A percentile compares a stretch with the other conserved stretches of the same genome.
phyloP scores from a whole-genome alignment of 2,888 invertebrate species.

The Phytoseiulus persimilis region DNA sequence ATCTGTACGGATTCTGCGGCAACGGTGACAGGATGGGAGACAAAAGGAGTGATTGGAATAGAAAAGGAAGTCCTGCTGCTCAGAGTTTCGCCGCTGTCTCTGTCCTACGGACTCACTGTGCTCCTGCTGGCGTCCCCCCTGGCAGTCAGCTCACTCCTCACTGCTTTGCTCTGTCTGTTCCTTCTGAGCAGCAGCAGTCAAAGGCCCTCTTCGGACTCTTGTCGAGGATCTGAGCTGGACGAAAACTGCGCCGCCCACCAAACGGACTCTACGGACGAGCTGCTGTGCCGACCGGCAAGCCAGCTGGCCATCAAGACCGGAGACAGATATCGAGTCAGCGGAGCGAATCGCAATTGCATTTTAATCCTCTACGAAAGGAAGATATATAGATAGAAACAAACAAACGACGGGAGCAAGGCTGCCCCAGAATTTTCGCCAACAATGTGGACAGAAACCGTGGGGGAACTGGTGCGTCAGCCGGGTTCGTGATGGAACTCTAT shows the following conservation, averaged over 20 bases:
- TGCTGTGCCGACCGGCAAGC: neutral
- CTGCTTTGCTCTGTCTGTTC: neutral
- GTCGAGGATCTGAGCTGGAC: neutral
- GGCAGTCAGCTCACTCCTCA: neutral
- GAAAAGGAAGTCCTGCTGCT: neutral
- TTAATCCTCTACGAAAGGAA: slow-evolving; percentile 17
- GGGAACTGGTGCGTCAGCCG: neutral
- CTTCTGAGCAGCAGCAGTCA: neutral
- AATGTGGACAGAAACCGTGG: neutral
- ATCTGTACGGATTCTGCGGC: neutral
- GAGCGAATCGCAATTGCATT: slow-evolving; percentile 29
- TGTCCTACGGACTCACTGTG: neutral
- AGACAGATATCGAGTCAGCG: neutral
- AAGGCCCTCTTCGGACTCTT: neutral
- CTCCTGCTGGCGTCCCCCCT: neutral
- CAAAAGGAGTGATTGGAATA: slow-evolving; percentile 5
- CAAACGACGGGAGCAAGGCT: neutral
- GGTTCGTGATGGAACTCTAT: too few relatives aligned
- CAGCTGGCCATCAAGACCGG: neutral
- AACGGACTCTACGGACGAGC: neutral
- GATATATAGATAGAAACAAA: neutral
- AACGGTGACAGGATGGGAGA: neutral
- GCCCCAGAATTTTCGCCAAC: neutral
- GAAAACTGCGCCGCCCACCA: neutral
- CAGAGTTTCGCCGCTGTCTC: neutral